Evolutionary conservation across 2,888 invertebrate genomes (phyloP).

Genomic region (Clunio marinus): DNA sequence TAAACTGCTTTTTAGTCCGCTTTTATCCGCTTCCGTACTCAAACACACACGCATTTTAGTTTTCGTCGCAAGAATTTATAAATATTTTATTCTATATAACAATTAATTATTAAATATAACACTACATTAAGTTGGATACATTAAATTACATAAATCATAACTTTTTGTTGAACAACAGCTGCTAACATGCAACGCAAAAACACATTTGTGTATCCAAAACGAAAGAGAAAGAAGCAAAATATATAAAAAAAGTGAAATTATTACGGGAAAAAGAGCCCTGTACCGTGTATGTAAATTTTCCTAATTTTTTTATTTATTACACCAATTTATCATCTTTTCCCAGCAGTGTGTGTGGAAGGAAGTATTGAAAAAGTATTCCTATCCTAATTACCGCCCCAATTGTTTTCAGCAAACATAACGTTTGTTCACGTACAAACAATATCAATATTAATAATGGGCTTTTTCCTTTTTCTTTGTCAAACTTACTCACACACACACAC

Average conservation of each 20-base stretch:
- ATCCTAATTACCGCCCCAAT: constrained; percentile 5
- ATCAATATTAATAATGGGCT: not conserved
- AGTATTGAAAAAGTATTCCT: not conserved
- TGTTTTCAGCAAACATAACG: not conserved
- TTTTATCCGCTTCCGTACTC: no score
- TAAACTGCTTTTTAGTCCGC: no score
- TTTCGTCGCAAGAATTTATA: not conserved
- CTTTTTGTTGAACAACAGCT: constrained; percentile 37
- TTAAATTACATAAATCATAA: constrained; percentile 39
- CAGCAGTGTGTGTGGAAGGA: not conserved
- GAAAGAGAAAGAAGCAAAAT: constrained; percentile 1
- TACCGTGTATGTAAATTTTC: constrained; percentile 6
- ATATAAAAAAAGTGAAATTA: constrained; percentile 30
- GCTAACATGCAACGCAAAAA: constrained; percentile 39
- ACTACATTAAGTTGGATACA: constrained; percentile 38
- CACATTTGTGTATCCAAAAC: constrained; percentile 28
- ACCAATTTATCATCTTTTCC: constrained; percentile 23
- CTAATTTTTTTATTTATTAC: constrained; percentile 30
- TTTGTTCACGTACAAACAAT: not conserved
- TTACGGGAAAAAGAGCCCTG: not conserved
- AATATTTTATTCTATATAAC: constrained; percentile 29
- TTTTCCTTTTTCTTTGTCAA: not conserved
- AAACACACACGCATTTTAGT: not conserved
- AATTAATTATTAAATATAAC: constrained; percentile 38
- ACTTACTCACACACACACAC: not conserved